Evolutionary conservation across 53 echinoderm and acorn worm species (phyloP).

Genomic region (Holothuria leucospilota): DNA sequence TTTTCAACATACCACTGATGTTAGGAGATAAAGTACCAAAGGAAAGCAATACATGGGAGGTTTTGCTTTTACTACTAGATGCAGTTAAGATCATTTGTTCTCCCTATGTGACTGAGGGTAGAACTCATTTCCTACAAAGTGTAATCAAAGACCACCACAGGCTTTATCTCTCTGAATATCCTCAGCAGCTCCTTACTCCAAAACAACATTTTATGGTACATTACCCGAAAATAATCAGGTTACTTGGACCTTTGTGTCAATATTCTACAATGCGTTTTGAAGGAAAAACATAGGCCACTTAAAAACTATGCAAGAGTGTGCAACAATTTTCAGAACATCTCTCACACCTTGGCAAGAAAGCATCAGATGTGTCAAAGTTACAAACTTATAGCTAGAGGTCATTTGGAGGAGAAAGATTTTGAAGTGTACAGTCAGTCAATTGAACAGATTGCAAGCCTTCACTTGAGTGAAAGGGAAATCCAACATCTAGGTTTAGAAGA

Average conservation of each 20-base stretch:
- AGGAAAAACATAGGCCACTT: constrained; percentile 64
- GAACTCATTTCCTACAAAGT: constrained; percentile 56
- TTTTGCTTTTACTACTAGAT: constrained; percentile 54
- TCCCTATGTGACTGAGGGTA: constrained; percentile 54
- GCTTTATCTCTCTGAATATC: constrained; percentile 46
- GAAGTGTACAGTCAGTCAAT: no score
- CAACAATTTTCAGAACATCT: constrained; percentile 58
- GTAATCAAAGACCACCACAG: constrained; percentile 54
- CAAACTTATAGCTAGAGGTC: constrained; percentile 5
- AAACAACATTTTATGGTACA: constrained; percentile 64
- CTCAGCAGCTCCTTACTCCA: constrained; percentile 24
- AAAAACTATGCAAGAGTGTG: constrained; percentile 47
- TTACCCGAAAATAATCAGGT: constrained; percentile 48
- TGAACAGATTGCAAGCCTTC: no score
- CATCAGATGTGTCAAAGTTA: constrained; percentile 38
- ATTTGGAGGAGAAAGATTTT: not conserved
- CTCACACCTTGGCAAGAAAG: constrained; percentile 41
- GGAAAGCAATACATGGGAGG: constrained; percentile 54
- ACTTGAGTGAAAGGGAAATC: no score
- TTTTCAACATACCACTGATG: constrained; percentile 49
- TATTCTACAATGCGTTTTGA: constrained; percentile 55
- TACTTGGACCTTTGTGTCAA: constrained; percentile 54
- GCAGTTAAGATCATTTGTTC: constrained; percentile 55
- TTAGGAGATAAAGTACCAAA: constrained; percentile 53
- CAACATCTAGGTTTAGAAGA: no score